phyloP scores from a whole-genome alignment of 2,797 vertebrate genomes.

The Galaxias olidus region DNA sequence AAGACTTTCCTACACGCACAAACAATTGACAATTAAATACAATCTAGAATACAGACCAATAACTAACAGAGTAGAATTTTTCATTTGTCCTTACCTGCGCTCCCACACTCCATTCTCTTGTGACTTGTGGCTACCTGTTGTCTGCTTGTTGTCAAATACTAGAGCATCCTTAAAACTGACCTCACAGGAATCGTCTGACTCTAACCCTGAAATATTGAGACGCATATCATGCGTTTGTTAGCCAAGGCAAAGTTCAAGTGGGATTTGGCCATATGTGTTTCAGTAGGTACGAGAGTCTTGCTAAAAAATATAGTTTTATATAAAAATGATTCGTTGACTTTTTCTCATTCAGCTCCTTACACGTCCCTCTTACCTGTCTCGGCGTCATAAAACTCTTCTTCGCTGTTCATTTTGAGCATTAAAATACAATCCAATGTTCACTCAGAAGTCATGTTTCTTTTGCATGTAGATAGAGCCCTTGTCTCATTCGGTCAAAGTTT shows the following conservation, averaged over 20 bases:
- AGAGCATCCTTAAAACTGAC: constrained; percentile 84
- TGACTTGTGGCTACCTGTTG: constrained; percentile 62
- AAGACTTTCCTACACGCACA: constrained; percentile 77
- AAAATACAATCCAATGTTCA: constrained; percentile 49
- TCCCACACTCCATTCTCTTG: constrained; percentile 87
- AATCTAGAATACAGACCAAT: background rate
- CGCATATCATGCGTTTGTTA: background rate
- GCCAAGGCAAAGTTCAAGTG: too few species aligned
- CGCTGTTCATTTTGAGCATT: constrained; percentile 87
- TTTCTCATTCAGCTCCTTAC: background rate
- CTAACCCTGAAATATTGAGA: constrained; percentile 79
- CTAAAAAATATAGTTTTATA: too few species aligned
- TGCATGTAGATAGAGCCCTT: constrained; percentile 24
- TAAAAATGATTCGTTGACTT: too few species aligned
- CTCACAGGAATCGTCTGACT: constrained; percentile 93
- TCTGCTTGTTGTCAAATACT: constrained; percentile 73
- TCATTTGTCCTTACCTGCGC: constrained; percentile 75
- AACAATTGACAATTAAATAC: background rate
- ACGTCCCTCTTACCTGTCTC: constrained; percentile 84
- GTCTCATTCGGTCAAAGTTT: constrained; percentile 40
- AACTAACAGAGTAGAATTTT: background rate
- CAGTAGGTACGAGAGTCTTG: too few species aligned
- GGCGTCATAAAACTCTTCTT: constrained; percentile 97
- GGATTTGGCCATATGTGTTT: too few species aligned
- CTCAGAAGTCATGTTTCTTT: constrained; percentile 66